Evolutionary conservation across 2,888 invertebrate species (phyloP).

Genomic region (Hetaerina titia): DNA sequence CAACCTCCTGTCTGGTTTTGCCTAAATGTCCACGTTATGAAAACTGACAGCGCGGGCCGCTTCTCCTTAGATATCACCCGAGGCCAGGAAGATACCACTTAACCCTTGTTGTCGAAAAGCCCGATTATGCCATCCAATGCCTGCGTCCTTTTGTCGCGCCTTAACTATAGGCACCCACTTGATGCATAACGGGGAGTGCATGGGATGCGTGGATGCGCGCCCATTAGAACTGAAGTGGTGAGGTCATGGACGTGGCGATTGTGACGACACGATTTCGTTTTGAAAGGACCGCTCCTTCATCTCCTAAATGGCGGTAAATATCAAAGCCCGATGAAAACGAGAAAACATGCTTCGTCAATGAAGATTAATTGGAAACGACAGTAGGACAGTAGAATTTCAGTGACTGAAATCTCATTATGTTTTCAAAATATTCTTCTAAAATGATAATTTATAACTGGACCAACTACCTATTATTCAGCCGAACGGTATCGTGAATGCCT

Average conservation of each 20-base stretch:
- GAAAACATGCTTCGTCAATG: too few species aligned
- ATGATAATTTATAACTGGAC: too few species aligned
- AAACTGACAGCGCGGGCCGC: constrained; percentile 42
- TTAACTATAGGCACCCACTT: constrained; percentile 21
- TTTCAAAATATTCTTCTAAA: too few species aligned
- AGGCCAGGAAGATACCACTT: constrained; percentile 59
- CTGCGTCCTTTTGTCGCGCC: constrained; percentile 27
- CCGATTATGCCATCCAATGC: constrained; percentile 46
- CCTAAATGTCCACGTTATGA: constrained; percentile 52
- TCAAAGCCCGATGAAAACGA: neutral
- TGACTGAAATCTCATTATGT: too few species aligned
- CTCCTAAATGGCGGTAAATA: neutral
- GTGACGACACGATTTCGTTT: neutral
- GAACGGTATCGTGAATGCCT: too few species aligned
- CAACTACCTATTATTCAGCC: too few species aligned
- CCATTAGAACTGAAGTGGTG: neutral
- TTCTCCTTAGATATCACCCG: constrained; percentile 48
- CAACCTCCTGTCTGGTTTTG: neutral
- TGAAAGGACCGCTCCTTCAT: neutral
- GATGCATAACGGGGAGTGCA: neutral
- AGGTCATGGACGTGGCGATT: neutral
- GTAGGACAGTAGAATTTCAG: too few species aligned
- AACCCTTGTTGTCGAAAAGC: constrained; percentile 60
- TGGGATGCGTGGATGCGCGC: neutral
- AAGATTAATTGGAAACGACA: too few species aligned